Evolutionary conservation across 2,113 vertebrate species (phyloP).

Genomic region (Calidris pugnax): DNA sequence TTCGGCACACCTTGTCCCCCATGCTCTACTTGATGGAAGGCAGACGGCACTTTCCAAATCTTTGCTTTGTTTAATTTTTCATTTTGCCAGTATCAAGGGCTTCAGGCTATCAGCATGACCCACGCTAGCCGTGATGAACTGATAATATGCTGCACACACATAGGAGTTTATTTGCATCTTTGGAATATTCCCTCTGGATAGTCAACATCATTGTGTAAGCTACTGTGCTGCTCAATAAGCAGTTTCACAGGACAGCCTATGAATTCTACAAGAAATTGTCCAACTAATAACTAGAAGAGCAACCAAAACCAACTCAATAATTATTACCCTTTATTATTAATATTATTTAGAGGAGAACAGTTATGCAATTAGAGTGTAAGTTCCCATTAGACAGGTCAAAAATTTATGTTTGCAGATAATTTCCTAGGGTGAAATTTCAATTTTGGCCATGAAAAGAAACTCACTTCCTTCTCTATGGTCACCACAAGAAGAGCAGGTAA

Average conservation of each 20-base stretch:
- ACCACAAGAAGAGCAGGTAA: not conserved
- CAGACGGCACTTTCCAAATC: not conserved
- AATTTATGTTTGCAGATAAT: not conserved
- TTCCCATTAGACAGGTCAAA: not conserved
- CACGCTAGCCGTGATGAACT: not conserved
- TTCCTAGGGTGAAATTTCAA: not conserved
- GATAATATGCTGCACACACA: not conserved
- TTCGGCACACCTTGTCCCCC: not conserved
- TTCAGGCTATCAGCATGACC: not conserved
- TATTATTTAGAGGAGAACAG: not conserved
- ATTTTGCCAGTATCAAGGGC: not conserved
- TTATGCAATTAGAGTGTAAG: not conserved
- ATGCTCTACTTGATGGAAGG: not conserved
- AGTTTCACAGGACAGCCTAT: not conserved
- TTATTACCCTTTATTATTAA: not conserved
- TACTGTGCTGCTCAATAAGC: not conserved
- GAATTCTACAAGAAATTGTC: not conserved
- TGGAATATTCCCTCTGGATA: not conserved
- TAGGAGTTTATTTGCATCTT: accelerated
- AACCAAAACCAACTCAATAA: not conserved
- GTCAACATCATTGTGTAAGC: not conserved
- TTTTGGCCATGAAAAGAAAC: not conserved
- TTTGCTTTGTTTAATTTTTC: not conserved
- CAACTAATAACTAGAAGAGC: not conserved
- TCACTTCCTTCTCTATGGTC: not conserved